A percentile compares a stretch with the other conserved stretches of the same genome.
Evolutionary conservation across 2,113 vertebrate species (phyloP).

Genomic region (Mesoclemmys tuberculata): DNA sequence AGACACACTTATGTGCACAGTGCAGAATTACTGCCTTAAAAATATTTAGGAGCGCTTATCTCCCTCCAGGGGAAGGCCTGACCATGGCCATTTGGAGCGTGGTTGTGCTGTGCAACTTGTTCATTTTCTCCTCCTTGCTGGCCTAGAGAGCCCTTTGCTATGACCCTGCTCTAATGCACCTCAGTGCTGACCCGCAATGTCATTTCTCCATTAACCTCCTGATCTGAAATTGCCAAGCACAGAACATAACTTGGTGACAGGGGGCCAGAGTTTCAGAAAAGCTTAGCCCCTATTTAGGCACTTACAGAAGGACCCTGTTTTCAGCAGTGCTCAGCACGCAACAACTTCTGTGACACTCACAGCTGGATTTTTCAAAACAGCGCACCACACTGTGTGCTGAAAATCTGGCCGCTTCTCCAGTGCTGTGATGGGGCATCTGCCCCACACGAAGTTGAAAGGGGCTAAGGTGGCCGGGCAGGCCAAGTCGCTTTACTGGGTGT

Average conservation of each 20-base stretch:
- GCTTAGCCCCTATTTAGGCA: neutral
- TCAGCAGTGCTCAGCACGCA: neutral
- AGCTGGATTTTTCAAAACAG: neutral
- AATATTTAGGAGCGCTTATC: neutral
- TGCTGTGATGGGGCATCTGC: neutral
- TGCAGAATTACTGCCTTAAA: neutral
- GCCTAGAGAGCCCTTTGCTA: neutral
- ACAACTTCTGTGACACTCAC: neutral
- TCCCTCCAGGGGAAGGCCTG: neutral
- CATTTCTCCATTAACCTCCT: neutral
- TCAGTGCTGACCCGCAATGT: neutral
- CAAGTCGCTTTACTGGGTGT: neutral
- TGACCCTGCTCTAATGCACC: neutral
- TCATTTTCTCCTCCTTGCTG: neutral
- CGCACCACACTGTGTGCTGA: neutral
- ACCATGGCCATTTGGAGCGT: fast-evolving
- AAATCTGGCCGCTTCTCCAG: neutral
- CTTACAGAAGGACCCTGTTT: neutral
- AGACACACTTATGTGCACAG: neutral
- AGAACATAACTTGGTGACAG: neutral
- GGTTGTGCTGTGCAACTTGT: neutral
- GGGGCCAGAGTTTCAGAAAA: neutral
- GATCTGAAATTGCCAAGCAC: neutral
- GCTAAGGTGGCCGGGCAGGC: neutral
- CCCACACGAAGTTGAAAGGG: neutral